Conservation (phyloP, 1,140 invertebrate species). For the Melitaea cinxia region DNA sequence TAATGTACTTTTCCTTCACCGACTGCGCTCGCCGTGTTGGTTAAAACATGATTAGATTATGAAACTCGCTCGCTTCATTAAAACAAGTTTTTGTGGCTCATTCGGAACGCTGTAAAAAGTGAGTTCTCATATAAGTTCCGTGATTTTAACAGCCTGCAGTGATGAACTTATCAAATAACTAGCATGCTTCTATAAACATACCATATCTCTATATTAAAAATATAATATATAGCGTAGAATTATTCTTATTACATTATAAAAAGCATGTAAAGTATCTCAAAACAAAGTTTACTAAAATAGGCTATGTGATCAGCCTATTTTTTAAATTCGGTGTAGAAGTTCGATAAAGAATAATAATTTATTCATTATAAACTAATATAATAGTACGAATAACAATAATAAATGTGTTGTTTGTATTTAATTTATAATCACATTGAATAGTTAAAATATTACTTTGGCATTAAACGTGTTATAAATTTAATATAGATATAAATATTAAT, state of each 20-base stretch:
- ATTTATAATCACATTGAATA: too few relatives aligned
- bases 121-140: constrained; percentile 47
- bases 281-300: too few relatives aligned
- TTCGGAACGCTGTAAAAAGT: constrained; percentile 45
- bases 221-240: neutral
- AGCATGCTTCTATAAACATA: constrained; percentile 9
- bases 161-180: constrained; percentile 55
- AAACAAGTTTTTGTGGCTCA: constrained; percentile 37
- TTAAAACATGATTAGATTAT: constrained; percentile 27
- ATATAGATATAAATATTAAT: neutral
- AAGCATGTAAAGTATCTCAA: too few relatives aligned
- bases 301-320: too few relatives aligned
- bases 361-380: too few relatives aligned
- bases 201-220: too few relatives aligned
- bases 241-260: too few relatives aligned
- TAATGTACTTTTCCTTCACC: constrained; percentile 3
- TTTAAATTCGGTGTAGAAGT: too few relatives aligned
- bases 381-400: too few relatives aligned
- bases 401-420: too few relatives aligned
- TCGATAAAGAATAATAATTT: too few relatives aligned
- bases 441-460: too few relatives aligned
- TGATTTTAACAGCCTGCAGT: constrained; percentile 45
- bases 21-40: constrained; percentile 8
- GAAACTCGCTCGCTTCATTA: constrained; percentile 31
- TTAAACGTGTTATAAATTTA: neutral